Conservation (phyloP, 2,113 vertebrate genomes). For the Capreolus pygargus region DNA sequence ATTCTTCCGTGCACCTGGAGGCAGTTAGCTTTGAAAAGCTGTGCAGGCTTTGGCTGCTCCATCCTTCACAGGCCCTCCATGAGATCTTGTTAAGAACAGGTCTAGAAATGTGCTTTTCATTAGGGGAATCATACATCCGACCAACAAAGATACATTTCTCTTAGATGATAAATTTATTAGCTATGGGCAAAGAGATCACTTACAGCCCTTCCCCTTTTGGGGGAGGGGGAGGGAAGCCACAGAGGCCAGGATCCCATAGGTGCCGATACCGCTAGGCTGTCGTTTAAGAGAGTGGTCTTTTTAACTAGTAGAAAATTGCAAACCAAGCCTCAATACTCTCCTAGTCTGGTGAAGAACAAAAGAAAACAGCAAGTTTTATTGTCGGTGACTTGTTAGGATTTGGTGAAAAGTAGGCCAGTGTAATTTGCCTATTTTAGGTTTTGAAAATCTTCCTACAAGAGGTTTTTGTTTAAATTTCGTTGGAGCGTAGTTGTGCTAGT, state of each 20-base stretch:
- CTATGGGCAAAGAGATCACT: slow-evolving; percentile 56
- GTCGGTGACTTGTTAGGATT: neutral
- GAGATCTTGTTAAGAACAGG: slow-evolving; percentile 70
- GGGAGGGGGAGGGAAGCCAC: rapidly evolving
- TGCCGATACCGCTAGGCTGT: neutral
- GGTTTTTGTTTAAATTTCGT: neutral
- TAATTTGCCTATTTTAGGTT: slow-evolving; percentile 3
- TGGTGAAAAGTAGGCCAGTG: neutral
- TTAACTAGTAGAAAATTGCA: neutral
- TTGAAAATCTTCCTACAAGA: slow-evolving; percentile 32
- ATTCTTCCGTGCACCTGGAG: slow-evolving; percentile 82
- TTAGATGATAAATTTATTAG: slow-evolving; percentile 70
- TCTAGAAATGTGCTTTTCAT: slow-evolving; percentile 77
- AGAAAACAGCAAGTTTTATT: neutral
- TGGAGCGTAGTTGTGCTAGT: neutral
- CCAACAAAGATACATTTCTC: slow-evolving; percentile 74
- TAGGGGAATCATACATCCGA: slow-evolving; percentile 72
- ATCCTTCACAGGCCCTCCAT: slow-evolving; percentile 69
- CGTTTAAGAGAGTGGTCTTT: neutral
- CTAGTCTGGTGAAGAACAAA: neutral
- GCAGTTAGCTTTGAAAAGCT: slow-evolving; percentile 81
- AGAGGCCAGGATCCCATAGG: neutral
- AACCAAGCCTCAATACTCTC: neutral
- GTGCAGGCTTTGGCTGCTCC: slow-evolving; percentile 67
- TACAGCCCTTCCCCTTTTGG: neutral